Percentiles rank a stretch among this genome's conserved stretches.
Evolutionary conservation across 2,888 invertebrate species (phyloP).

Genomic region (Parelbella ahira): DNA sequence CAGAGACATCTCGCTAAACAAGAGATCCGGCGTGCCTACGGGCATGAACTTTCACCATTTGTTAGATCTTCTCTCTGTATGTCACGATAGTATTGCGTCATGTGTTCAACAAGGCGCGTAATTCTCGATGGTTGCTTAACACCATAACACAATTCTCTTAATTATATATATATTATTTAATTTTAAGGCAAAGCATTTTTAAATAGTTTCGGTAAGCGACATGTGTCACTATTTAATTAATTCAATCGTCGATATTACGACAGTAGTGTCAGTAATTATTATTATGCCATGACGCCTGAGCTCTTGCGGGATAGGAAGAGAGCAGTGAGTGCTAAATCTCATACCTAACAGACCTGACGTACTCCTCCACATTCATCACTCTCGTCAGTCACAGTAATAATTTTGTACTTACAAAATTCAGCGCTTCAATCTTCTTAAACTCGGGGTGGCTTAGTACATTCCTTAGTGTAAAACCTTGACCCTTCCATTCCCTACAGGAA

Average conservation of each 20-base stretch:
- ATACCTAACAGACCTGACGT: too few species aligned
- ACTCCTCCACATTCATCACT: too few species aligned
- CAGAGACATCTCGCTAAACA: conserved; percentile 35
- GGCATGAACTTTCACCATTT: conserved; percentile 69
- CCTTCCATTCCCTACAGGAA: conserved; percentile 16
- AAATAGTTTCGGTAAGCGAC: too few species aligned
- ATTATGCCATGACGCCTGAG: too few species aligned
- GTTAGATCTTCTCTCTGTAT: conserved; percentile 44
- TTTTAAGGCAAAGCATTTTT: too few species aligned
- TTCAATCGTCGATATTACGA: too few species aligned
- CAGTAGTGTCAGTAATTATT: too few species aligned
- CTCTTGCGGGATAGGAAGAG: too few species aligned
- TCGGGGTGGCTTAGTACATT: conserved; percentile 1
- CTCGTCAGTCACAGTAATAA: too few species aligned
- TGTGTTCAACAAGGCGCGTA: conserved; percentile 39
- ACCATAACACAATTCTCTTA: not conserved
- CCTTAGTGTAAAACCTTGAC: conserved; percentile 13
- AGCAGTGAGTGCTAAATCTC: too few species aligned
- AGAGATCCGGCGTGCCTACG: conserved; percentile 26
- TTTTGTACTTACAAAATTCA: conserved; percentile 39
- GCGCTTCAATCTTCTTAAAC: conserved; percentile 21
- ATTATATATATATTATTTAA: too few species aligned
- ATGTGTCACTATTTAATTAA: too few species aligned
- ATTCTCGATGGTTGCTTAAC: conserved; percentile 26
- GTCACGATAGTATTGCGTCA: conserved; percentile 46